These are phyloP conservation scores for Steatornis caripensis DNA, from an alignment of 2,113 vertebrate species.

Conservation along the genomic window DNA sequence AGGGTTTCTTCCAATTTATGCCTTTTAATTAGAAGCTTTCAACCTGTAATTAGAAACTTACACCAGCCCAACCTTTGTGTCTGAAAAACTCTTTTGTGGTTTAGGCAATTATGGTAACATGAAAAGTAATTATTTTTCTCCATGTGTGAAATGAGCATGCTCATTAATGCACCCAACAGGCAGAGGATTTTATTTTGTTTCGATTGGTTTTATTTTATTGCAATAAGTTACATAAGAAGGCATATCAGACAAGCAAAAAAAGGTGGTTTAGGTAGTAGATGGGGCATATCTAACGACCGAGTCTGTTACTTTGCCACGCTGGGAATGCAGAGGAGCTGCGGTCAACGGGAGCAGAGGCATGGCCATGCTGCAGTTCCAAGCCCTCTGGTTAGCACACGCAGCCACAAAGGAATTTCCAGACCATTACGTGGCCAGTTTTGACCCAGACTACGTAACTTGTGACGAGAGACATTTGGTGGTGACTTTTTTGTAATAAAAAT, in stretches of 20 bases:
- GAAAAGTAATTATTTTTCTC: constrained; percentile 59
- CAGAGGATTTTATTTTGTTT: constrained; percentile 6
- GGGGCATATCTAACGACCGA: neutral
- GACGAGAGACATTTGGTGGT: neutral
- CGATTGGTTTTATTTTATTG: neutral
- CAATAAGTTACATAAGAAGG: neutral
- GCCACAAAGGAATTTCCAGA: neutral
- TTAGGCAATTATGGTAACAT: constrained; percentile 59
- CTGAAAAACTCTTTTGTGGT: constrained; percentile 54
- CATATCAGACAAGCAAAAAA: neutral
- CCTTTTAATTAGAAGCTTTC: constrained; percentile 68
- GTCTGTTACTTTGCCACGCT: neutral
- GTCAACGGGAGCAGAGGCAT: neutral
- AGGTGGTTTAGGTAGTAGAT: neutral
- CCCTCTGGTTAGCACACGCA: neutral
- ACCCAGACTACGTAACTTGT: neutral
- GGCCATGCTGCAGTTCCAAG: neutral
- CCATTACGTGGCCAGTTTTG: neutral
- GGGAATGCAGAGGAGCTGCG: neutral
- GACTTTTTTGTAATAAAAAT: neutral
- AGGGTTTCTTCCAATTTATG: constrained; percentile 39
- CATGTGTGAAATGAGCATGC: neutral
- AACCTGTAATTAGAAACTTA: constrained; percentile 68
- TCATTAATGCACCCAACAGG: neutral
- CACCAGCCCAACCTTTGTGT: constrained; percentile 60